Percentiles rank a stretch among this genome's conserved stretches.
phyloP scores from a whole-genome alignment of 2,888 invertebrate species.

The Nyleta sp. region DNA sequence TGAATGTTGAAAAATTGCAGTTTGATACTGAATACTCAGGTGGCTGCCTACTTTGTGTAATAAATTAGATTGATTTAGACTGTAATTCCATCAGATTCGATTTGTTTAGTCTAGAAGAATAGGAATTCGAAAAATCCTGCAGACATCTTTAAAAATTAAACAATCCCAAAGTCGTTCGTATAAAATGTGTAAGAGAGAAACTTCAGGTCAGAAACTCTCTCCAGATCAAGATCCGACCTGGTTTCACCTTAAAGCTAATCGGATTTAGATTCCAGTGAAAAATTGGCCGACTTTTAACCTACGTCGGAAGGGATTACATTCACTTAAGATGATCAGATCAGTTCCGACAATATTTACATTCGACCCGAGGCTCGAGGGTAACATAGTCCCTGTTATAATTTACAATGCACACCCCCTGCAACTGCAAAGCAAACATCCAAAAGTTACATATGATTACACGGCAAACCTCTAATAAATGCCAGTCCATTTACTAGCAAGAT shows the following conservation, averaged over 20 bases:
- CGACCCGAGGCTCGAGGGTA: neutral
- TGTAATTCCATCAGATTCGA: too few relatives aligned
- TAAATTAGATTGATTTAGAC: too few relatives aligned
- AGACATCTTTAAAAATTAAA: too few relatives aligned
- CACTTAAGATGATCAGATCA: conserved; percentile 48
- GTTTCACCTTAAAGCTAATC: conserved; percentile 39
- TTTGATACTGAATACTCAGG: too few relatives aligned
- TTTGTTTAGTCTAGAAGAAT: too few relatives aligned
- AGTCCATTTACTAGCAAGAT: conserved; percentile 38
- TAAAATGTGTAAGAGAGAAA: too few relatives aligned
- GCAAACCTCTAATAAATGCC: conserved; percentile 25
- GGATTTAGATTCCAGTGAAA: conserved; percentile 46
- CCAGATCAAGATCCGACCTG: too few relatives aligned
- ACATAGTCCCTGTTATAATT: conserved; percentile 29
- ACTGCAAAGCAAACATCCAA: conserved; percentile 23
- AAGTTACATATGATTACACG: conserved; percentile 37
- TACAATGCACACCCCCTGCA: conserved; percentile 6
- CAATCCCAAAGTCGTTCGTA: too few relatives aligned
- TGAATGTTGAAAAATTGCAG: too few relatives aligned
- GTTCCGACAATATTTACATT: conserved; percentile 49
- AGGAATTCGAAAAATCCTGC: too few relatives aligned
- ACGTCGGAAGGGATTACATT: conserved; percentile 44
- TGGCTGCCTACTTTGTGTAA: too few relatives aligned
- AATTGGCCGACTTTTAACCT: conserved; percentile 42
- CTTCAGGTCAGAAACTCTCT: too few relatives aligned